Evolutionary conservation across 1,140 invertebrate species (phyloP), one percentile per base, ranked within the genome.

Genomic region (Pseudoatta argentina): DNA sequence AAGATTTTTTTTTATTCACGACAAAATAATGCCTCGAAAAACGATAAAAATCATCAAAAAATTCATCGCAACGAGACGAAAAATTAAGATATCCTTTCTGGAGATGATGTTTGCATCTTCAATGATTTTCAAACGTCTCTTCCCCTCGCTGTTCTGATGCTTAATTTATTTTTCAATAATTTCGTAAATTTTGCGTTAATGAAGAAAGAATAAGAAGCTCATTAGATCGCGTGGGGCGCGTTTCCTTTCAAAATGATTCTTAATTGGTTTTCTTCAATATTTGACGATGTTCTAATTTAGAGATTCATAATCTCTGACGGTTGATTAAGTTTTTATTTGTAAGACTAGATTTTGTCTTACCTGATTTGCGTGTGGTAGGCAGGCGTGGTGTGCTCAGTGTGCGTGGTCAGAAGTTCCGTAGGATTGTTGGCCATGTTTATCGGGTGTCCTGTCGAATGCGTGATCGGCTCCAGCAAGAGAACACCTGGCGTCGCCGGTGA

Each of bases 341-440:
- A 18, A 51, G 2, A 5, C 2, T 1, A 57, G 14, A n/a, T 18
- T 0, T 66, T 21, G 18, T 14, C 39, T 71, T 76, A 95, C 95
- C 94, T 95, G 66, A 95, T 95, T 91, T 95, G 94, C 86, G 94
- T 92, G 87, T 95, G 94, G 69, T 95, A 95, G 61, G 94, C 92
- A 57, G 94, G 94, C 27, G 94, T 93, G 39, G 94, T 95, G 89
- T 95, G 94, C 78, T 95, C 94, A 55, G 94, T 95, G 85, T 95
- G 94, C 82, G 94, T 94, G 75, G 94, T 95, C 69, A 95, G 88
- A 86, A 95, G 92, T 93, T 95, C 95, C 73, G 93, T 93, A 27
- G 93, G 91, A 91, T 93, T 94, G 72, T 91, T 89, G 77, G 94
- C 91, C 85, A 92, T 93, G 86, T 93, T 91, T 59, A 92, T 61